These are phyloP conservation scores for Salticus scenicus DNA, from an alignment of 2,888 invertebrate genomes.

Conservation along the genomic window DNA sequence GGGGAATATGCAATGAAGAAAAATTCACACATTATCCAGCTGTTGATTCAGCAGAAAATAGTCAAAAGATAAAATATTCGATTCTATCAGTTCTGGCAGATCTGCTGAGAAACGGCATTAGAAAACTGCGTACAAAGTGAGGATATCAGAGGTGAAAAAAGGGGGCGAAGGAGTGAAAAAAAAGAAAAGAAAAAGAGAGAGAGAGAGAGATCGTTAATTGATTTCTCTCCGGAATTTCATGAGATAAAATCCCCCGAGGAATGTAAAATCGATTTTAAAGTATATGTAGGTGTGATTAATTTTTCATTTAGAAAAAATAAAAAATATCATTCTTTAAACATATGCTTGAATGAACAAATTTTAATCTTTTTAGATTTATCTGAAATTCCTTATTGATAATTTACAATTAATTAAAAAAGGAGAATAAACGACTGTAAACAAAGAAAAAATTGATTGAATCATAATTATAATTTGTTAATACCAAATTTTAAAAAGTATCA, in stretches of 20 bases:
- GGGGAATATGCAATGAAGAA: not conserved
- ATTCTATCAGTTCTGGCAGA: slow-evolving; percentile 31
- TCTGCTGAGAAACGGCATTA: slow-evolving; percentile 27
- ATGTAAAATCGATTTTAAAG: slow-evolving; percentile 42
- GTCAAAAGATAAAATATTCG: slow-evolving; percentile 57
- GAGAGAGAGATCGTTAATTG: slow-evolving; percentile 48
- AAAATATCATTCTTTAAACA: not conserved
- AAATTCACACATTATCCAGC: slow-evolving; percentile 30
- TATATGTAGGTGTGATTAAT: slow-evolving; percentile 47
- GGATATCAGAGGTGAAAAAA: not conserved
- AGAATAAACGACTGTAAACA: too few relatives aligned
- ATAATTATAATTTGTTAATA: too few relatives aligned
- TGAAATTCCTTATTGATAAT: too few relatives aligned
- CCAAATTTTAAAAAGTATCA: too few relatives aligned
- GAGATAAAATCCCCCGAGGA: slow-evolving; percentile 24
- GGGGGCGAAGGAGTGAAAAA: too few relatives aligned
- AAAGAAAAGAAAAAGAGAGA: too few relatives aligned
- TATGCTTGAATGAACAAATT: not conserved
- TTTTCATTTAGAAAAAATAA: slow-evolving; percentile 45
- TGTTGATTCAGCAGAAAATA: slow-evolving; percentile 60
- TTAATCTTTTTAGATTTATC: not conserved
- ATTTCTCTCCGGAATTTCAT: slow-evolving; percentile 41
- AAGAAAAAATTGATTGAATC: too few relatives aligned
- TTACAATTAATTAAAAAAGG: too few relatives aligned
- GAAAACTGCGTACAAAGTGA: slow-evolving; percentile 29